Base-by-base conservation (phyloP, 2,797 vertebrate genomes). In the Microctenopoma stevenorrisi region DNA sequence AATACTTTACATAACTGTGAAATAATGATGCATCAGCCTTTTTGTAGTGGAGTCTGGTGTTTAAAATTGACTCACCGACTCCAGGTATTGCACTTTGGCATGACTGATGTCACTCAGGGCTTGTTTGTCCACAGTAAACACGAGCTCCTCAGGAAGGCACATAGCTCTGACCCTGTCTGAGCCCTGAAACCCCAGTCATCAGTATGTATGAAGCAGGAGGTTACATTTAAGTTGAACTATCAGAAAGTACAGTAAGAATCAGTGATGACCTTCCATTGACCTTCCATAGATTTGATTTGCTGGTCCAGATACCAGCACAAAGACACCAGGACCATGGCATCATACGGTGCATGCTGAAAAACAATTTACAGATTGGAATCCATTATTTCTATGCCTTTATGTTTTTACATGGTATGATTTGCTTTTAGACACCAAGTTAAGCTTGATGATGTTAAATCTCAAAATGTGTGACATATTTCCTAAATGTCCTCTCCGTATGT, bases 321-420 rank as follows among this genome's bases (percentile, higher is more conserved):
- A n/a, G 90, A 89, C 74, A 99, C 93, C 69, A 97, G 59, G 14
- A 95, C 94, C 96, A 99, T 99, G 62, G 90, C 98, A 81, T 99
- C 98, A 43, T 90, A 96, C 2, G 98, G 96, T 1, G 98, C 77
- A 77, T 99, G 98, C 98, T 99, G 83, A 26, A 92, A 94, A 82
- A 81, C 38, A 61, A 76, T 35, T 18, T 28, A 0, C 1, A 5
- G 13, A 13, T 46, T 55, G 64, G 5, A 44, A 38, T 40, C 3
- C 9, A 22, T 47, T 15, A 46, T 5, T 38, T 57, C 5, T 22
- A 38, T 30, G 30, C 2, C 1, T 4, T 40, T 13, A n/a, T 33
- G 3, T 55, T 35, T 26, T 13, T 26, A 7, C 1, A 33, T 5
- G 5, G 14, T 6, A 49, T 26, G 22, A 25, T 37, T 74, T 54